These are phyloP conservation scores for Metridium senile DNA, from an alignment of 92 coral and sea anemone genomes.

Conservation along the genomic window DNA sequence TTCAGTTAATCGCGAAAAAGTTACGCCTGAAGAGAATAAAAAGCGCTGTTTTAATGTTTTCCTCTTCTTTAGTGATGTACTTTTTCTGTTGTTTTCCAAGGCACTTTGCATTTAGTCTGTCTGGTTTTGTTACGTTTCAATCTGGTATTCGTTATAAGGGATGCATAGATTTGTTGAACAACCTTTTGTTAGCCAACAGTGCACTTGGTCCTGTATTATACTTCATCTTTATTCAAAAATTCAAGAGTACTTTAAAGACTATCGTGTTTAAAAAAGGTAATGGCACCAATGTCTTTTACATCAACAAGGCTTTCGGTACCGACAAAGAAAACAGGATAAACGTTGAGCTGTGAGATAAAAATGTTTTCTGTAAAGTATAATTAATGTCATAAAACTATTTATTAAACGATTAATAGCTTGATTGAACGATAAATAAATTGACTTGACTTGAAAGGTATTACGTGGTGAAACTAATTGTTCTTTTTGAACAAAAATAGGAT, in stretches of 20 bases:
- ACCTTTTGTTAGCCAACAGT: conserved; percentile 8
- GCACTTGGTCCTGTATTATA: conserved; percentile 13
- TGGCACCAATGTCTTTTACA: background rate
- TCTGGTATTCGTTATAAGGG: background rate
- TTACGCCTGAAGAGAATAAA: background rate
- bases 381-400: too few relatives aligned
- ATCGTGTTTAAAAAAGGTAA: background rate
- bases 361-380: too few relatives aligned
- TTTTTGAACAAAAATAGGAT: too few relatives aligned
- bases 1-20: background rate
- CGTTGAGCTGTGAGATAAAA: too few relatives aligned
- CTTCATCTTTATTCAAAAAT: conserved; percentile 13
- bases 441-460: too few relatives aligned
- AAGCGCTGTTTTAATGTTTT: conserved; percentile 14
- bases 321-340: too few relatives aligned
- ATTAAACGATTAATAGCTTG: too few relatives aligned
- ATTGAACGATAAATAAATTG: too few relatives aligned
- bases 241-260: conserved; percentile 6
- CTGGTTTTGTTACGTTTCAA: background rate
- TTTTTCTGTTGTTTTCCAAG: conserved; percentile 1
- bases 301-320: too few relatives aligned
- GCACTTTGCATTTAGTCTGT: background rate
- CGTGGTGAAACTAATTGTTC: too few relatives aligned
- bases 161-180: background rate
- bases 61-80: background rate